Evolutionary conservation across 2,797 vertebrate species (phyloP).

Genomic region (Toxotes lorentzi): DNA sequence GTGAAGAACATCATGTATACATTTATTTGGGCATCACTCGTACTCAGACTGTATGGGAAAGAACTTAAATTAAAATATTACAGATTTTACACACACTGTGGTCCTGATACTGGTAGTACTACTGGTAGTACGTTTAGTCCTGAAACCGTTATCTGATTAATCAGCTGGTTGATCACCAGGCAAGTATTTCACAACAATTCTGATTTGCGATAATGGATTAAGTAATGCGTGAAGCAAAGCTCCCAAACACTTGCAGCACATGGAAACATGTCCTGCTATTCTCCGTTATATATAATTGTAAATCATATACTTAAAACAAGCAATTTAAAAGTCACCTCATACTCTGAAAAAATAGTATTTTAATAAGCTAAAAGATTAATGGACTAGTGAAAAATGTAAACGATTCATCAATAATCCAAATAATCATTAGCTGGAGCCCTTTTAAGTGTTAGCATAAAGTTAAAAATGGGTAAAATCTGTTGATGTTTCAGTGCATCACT

Average conservation of each 20-base stretch:
- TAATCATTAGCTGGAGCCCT: not conserved
- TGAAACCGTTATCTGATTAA: not conserved
- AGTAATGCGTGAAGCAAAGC: not conserved
- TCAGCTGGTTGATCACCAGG: not conserved
- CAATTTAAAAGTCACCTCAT: not conserved
- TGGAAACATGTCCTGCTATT: not conserved
- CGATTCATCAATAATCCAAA: not conserved
- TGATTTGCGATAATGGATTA: not conserved
- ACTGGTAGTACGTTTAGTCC: not conserved
- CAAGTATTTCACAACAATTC: not conserved
- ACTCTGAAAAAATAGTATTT: not conserved
- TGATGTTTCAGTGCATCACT: not conserved
- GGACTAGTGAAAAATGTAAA: not conserved
- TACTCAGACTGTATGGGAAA: not conserved
- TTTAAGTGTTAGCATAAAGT: not conserved
- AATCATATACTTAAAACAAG: not conserved
- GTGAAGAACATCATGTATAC: not conserved
- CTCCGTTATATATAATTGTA: not conserved
- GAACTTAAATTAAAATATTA: not conserved
- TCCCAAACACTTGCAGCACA: not conserved
- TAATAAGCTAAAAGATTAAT: not conserved
- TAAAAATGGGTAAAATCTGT: conserved; percentile 2
- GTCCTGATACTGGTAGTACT: not conserved
- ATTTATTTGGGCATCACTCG: not conserved
- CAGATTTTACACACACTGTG: conserved; percentile 1